Conservation (phyloP, 2,888 invertebrate species). For the Miltochrista miniata region DNA sequence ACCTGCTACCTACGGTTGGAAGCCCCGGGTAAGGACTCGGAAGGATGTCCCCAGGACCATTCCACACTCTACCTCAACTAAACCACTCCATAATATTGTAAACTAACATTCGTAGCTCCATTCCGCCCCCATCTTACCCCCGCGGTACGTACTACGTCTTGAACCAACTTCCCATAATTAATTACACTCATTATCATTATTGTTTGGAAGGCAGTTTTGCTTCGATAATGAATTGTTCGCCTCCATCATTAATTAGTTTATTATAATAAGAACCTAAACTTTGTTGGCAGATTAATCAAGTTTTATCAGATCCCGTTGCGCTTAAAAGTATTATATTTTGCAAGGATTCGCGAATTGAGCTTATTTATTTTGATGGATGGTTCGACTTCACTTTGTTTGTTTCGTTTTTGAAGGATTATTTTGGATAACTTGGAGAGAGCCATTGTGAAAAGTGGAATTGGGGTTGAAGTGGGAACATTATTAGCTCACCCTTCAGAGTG, state of each 20-base stretch:
- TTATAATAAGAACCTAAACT: slow-evolving; percentile 81
- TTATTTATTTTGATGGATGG: slow-evolving; percentile 36
- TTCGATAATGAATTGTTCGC: slow-evolving; percentile 83
- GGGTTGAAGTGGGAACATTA: neutral
- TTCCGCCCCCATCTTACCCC: slow-evolving; percentile 50
- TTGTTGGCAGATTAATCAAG: slow-evolving; percentile 78
- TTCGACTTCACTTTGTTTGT: slow-evolving; percentile 25
- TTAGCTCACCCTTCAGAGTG: neutral
- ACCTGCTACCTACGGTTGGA: no score
- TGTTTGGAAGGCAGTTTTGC: slow-evolving; percentile 83
- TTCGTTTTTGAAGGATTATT: slow-evolving; percentile 15
- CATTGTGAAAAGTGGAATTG: slow-evolving; percentile 2
- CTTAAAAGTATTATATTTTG: slow-evolving; percentile 52
- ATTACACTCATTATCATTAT: slow-evolving; percentile 84
- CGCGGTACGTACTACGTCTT: slow-evolving; percentile 77
- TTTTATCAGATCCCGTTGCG: slow-evolving; percentile 76
- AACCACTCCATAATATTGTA: neutral
- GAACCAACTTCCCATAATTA: slow-evolving; percentile 83
- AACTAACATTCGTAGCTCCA: slow-evolving; percentile 25
- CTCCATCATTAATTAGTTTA: slow-evolving; percentile 83
- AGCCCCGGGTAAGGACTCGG: no score
- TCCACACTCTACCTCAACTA: neutral
- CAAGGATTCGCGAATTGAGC: slow-evolving; percentile 25
- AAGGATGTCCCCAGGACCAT: no score
- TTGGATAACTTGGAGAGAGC: slow-evolving; percentile 1